These are phyloP conservation scores for Sylvilagus bachmani DNA, from an alignment of 2,113 vertebrate species.

Conservation along the genomic window DNA sequence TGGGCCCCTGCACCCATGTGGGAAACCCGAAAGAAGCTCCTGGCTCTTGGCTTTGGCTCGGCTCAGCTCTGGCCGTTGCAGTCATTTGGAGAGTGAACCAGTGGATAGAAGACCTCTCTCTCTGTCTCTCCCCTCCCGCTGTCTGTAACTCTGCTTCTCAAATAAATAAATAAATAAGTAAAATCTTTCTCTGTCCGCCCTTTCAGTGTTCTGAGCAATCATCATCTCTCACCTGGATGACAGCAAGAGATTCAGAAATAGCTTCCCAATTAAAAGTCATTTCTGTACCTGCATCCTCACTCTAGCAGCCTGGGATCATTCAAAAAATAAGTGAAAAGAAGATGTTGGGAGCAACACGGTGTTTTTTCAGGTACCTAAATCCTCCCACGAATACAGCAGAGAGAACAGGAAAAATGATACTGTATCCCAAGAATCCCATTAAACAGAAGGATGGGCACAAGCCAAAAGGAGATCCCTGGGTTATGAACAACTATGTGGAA, in stretches of 20 bases:
- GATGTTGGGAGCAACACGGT: not conserved
- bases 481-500: not conserved
- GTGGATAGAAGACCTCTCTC: too few species aligned
- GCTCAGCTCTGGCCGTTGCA: too few species aligned
- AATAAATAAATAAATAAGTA: too few species aligned
- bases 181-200: not conserved
- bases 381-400: not conserved
- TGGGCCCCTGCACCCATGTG: too few species aligned
- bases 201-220: not conserved
- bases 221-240: not conserved
- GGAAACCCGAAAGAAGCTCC: too few species aligned
- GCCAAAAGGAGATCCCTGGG: not conserved
- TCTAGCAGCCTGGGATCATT: not conserved
- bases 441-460: not conserved
- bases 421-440: not conserved
- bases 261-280: not conserved
- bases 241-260: rapidly evolving
- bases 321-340: not conserved
- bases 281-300: not conserved
- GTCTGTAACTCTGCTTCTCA: too few species aligned
- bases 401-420: not conserved
- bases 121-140: too few species aligned
- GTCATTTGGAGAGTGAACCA: too few species aligned
- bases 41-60: too few species aligned
- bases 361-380: not conserved